These are phyloP conservation scores for Agrotis exclamationis DNA, from an alignment of 2,888 invertebrate genomes.

Conservation along the genomic window DNA sequence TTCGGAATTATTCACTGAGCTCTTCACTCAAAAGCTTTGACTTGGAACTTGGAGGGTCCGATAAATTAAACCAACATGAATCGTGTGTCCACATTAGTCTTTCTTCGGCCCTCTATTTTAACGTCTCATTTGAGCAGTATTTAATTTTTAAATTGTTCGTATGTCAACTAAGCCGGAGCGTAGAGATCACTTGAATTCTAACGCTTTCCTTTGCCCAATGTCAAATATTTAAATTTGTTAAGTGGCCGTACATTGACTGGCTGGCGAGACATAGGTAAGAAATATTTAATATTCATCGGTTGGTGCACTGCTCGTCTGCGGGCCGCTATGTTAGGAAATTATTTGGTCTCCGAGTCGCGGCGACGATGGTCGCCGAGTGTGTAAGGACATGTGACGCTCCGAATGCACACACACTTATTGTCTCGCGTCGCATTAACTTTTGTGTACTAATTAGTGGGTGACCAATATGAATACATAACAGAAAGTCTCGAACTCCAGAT, in stretches of 20 bases:
- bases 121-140: conserved; percentile 88
- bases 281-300: conserved; percentile 88
- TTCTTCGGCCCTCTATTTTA: conserved; percentile 79
- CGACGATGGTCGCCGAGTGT: conserved; percentile 66
- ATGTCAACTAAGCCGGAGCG: conserved; percentile 87
- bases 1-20: conserved; percentile 48
- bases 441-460: conserved; percentile 91
- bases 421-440: conserved; percentile 86
- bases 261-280: conserved; percentile 84
- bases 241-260: conserved; percentile 89
- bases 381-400: conserved; percentile 81
- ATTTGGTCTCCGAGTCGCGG: conserved; percentile 72
- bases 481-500: conserved; percentile 88
- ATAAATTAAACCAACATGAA: conserved; percentile 58
- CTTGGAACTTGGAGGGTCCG: conserved; percentile 43
- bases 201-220: conserved; percentile 90
- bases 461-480: conserved; percentile 90
- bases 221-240: conserved; percentile 90
- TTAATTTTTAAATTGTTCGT: conserved; percentile 90
- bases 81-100: conserved; percentile 74
- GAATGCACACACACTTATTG: conserved; percentile 82
- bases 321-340: conserved; percentile 76
- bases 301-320: conserved; percentile 74
- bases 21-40: conserved; percentile 55
- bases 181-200: conserved; percentile 91